phyloP scores from a whole-genome alignment of 2,797 vertebrate species.

The Alfaro cultratus region DNA sequence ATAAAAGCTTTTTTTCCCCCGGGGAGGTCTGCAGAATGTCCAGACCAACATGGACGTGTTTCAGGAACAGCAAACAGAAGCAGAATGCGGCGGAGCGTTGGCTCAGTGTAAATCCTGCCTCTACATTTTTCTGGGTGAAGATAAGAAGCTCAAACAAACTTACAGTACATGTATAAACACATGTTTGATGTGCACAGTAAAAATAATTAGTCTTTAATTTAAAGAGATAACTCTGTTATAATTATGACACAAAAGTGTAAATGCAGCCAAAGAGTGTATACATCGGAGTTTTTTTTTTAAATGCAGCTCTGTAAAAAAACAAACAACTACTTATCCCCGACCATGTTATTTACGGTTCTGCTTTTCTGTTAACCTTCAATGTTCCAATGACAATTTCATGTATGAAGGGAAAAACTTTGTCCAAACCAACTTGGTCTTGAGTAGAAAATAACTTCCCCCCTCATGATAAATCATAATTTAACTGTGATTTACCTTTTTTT shows the following conservation, averaged over 20 bases:
- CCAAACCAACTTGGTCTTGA: background rate
- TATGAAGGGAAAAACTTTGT: background rate
- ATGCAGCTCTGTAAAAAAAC: background rate
- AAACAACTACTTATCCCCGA: background rate
- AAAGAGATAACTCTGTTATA: background rate
- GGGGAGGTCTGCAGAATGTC: conserved; percentile 10
- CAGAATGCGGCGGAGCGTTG: background rate
- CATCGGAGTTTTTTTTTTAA: background rate
- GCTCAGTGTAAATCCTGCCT: background rate
- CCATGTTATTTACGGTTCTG: background rate
- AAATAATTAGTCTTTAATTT: background rate
- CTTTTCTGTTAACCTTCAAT: background rate
- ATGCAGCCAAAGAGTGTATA: no score
- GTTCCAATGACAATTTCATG: background rate
- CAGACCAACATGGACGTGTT: conserved; percentile 11
- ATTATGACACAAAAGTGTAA: background rate
- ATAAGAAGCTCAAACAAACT: background rate
- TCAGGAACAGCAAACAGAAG: conserved; percentile 5
- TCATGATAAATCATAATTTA: background rate
- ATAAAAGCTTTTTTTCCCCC: conserved; percentile 5
- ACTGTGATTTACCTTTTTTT: background rate
- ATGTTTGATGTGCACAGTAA: background rate
- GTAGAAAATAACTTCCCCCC: background rate
- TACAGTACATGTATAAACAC: background rate
- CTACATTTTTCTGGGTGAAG: background rate